These are phyloP conservation scores for Hofmannophila pseudospretella DNA, from an alignment of 2,888 invertebrate genomes.

Conservation along the genomic window DNA sequence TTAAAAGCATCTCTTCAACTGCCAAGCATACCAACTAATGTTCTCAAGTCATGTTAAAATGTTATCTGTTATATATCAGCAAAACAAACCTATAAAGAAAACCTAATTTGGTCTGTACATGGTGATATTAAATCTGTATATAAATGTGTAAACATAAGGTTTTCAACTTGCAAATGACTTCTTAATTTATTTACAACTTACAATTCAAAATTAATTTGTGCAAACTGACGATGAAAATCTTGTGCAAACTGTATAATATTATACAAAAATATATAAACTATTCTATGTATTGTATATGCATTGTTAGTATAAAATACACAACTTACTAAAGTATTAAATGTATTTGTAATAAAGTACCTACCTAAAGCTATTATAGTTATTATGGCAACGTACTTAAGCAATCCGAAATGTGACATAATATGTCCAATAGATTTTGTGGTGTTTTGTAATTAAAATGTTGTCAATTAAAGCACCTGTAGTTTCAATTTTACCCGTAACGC, in stretches of 20 bases:
- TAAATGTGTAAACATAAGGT: too few relatives aligned
- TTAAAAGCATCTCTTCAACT: too few relatives aligned
- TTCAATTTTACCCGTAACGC: slow-evolving; percentile 17
- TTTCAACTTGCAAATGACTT: too few relatives aligned
- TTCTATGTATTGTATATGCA: slow-evolving; percentile 62
- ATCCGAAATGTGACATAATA: slow-evolving; percentile 62
- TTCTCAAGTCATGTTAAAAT: too few relatives aligned
- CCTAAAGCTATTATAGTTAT: slow-evolving; percentile 57
- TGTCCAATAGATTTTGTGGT: slow-evolving; percentile 75
- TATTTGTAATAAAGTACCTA: slow-evolving; percentile 61
- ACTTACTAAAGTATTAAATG: slow-evolving; percentile 63
- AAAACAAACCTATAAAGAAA: too few relatives aligned
- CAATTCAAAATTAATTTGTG: too few relatives aligned
- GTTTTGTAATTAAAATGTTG: slow-evolving; percentile 78
- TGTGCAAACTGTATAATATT: slow-evolving; percentile 13
- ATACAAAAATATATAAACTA: slow-evolving; percentile 47
- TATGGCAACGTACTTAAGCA: slow-evolving; percentile 70
- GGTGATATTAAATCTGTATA: too few relatives aligned
- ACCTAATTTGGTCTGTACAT: too few relatives aligned
- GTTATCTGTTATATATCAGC: too few relatives aligned
- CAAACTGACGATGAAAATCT: too few relatives aligned
- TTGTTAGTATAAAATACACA: slow-evolving; percentile 71
- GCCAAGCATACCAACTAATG: too few relatives aligned
- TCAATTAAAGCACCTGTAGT: slow-evolving; percentile 58
- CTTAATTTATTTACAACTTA: too few relatives aligned